Base-by-base conservation (phyloP, 2,888 invertebrate species). In the Atherix ibis region DNA sequence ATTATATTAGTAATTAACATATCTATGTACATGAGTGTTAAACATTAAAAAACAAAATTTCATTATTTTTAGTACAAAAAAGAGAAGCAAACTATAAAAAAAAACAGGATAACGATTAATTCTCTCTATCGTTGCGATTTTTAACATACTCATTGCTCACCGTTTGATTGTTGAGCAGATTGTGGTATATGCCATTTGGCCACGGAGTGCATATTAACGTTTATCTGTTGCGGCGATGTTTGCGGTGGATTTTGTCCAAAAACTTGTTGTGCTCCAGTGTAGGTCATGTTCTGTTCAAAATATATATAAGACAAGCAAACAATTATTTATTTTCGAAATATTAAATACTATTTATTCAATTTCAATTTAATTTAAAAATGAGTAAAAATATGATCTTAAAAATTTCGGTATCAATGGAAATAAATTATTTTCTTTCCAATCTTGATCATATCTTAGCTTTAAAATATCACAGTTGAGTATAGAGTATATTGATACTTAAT, bases 151-250 rank as follows among this genome's bases (percentile, higher is more conserved):
- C 18, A 19, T 19, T 33, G 32, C 46, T 51, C 35, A 67, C 68
- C 68, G 49, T 65, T 61, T 42, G 54, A 50, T 46, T 58, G 55
- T 44, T 58, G 60, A 37, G 54, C 58, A 30, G 58, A 58, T 48
- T 62, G 62, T 39, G 57, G 82, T 47, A 77, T 80, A 58, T 82
- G 82, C 81, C 82, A 82, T 53, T 78, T 76, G 49, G 73, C 71
- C 5, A 42, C 41, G 6, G 42, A 33, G 36, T 42, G 43, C 49
- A 57, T 53, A 37, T 48, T 48, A 45, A 62, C 63, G 50, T 59
- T 62, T 41, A 66, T 46, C 44, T 55, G 58, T 32, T 51, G 52
- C 22, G 35, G 10, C 31, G 36, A 40, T 38, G 54, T 54, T 14
- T 53, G 51, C 41, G 54, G 54, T 26, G 40, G 43, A 52, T 42